These are phyloP conservation scores for Struthio camelus DNA, from an alignment of 2,113 vertebrate genomes.

Conservation along the genomic window DNA sequence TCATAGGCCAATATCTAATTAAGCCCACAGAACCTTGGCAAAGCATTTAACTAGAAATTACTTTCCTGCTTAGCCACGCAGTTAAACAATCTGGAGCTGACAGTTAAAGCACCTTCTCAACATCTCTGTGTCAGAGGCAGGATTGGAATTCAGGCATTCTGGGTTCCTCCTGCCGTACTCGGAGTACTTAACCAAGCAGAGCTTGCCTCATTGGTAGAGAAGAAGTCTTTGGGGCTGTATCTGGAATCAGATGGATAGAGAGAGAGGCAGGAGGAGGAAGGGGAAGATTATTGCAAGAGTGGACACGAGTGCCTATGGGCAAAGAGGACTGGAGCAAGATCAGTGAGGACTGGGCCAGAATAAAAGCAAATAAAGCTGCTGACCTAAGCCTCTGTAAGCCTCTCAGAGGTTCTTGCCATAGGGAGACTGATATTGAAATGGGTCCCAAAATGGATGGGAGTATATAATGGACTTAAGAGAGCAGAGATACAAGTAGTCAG, in stretches of 20 bases:
- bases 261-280: background rate
- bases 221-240: background rate
- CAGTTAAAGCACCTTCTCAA: background rate
- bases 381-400: fast-evolving
- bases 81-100: background rate
- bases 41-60: background rate
- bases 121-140: background rate
- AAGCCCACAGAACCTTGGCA: background rate
- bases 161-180: background rate
- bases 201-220: background rate
- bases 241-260: background rate
- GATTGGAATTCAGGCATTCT: background rate
- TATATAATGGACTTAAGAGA: background rate
- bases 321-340: background rate
- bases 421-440: background rate
- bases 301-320: background rate
- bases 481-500: background rate
- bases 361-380: background rate
- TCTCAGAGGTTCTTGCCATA: background rate
- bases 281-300: background rate
- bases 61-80: constrained; percentile 27
- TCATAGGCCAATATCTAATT: background rate
- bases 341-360: background rate
- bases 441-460: background rate
- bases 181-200: background rate